These are phyloP conservation scores for Protobothrops mucrosquamatus DNA, from an alignment of 2,113 vertebrate species.

Conservation along the genomic window DNA sequence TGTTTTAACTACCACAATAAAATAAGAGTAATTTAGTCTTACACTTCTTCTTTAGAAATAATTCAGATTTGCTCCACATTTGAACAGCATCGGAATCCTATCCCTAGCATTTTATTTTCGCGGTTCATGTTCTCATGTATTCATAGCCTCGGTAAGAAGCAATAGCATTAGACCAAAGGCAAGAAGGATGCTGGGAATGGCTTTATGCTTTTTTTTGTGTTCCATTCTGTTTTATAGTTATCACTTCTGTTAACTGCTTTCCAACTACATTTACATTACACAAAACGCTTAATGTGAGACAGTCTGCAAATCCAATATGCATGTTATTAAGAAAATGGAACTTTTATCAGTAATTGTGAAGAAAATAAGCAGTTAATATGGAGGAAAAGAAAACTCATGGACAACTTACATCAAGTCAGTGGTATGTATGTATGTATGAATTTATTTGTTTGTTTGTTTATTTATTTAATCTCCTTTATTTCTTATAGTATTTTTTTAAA, in stretches of 20 bases:
- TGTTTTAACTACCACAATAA: not conserved
- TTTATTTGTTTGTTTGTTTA: too few relatives aligned
- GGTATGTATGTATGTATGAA: too few relatives aligned
- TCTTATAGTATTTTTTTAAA: not conserved
- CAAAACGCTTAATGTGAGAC: constrained; percentile 27
- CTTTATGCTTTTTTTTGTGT: not conserved
- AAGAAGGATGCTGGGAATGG: not conserved
- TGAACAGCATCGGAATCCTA: not conserved
- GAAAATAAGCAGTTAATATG: constrained; percentile 10
- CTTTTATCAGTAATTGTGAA: constrained; percentile 31
- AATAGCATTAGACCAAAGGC: constrained; percentile 1
- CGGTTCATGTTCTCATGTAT: not conserved
- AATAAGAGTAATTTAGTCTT: not conserved
- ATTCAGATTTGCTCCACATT: not conserved
- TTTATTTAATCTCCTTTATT: not conserved
- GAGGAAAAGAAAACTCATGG: not conserved
- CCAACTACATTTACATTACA: constrained; percentile 22
- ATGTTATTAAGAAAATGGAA: constrained; percentile 33
- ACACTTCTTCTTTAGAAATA: not conserved
- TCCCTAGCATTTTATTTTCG: not conserved
- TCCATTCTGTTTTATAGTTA: constrained; percentile 13
- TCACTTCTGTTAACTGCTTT: constrained; percentile 34
- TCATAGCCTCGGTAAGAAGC: not conserved
- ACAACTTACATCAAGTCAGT: not conserved
- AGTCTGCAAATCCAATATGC: constrained; percentile 27